These are phyloP conservation scores for Dasypus novemcinctus DNA, from an alignment of 2,113 vertebrate genomes.

Conservation along the genomic window DNA sequence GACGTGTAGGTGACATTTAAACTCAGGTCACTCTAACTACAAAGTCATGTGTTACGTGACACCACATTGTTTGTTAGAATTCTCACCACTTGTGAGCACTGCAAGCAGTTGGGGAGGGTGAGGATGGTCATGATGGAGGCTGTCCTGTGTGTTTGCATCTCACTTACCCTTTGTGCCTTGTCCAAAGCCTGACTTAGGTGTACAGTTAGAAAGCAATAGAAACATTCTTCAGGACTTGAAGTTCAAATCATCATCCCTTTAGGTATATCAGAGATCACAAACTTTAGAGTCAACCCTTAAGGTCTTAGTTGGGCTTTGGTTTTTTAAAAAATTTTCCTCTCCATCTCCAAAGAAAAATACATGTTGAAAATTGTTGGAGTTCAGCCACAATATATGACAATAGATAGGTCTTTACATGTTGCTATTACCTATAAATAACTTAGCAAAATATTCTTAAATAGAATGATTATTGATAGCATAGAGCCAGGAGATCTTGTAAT, in stretches of 20 bases:
- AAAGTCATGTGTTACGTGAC: not conserved
- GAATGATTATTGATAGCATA: constrained; percentile 12
- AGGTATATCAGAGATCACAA: not conserved
- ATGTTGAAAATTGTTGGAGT: not conserved
- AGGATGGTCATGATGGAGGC: not conserved
- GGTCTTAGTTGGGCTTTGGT: not conserved
- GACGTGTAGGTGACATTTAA: not conserved
- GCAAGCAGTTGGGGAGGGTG: not conserved
- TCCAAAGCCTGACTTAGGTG: not conserved
- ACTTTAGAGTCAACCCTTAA: not conserved
- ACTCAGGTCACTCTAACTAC: not conserved
- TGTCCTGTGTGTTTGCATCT: not conserved
- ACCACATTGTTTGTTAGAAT: not conserved
- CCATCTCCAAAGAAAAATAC: constrained; percentile 19
- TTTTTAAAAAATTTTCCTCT: not conserved
- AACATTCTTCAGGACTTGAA: not conserved
- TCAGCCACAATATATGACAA: constrained; percentile 11
- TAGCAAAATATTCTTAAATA: constrained; percentile 33
- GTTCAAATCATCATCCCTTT: not conserved
- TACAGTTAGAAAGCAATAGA: not conserved
- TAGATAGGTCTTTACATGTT: not conserved
- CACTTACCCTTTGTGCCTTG: not conserved
- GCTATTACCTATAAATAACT: constrained; percentile 14
- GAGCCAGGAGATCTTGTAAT: not conserved
- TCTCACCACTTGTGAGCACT: not conserved